Evolutionary conservation across 2,888 invertebrate species (phyloP), one percentile per base, ranked within the genome.

Genomic region (Mimumesa dahlbomi): DNA sequence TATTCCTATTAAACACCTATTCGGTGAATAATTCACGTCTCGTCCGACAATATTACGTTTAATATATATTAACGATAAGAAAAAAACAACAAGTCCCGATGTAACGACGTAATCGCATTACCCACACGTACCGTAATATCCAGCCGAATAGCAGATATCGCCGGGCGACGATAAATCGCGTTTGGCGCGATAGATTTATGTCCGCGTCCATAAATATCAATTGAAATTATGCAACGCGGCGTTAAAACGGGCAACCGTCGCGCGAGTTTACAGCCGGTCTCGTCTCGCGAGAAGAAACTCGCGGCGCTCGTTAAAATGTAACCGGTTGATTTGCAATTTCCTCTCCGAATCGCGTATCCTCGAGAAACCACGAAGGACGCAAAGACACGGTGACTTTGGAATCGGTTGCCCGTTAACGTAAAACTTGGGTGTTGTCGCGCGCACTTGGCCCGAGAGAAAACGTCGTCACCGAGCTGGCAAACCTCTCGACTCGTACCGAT

Each of bases 251-350:
- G 21, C 21, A 11, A 62, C 13, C 25, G 54, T 43, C 46, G 40
- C 22, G 38, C 5, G 48, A 14, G 31, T 45, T 36, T 29, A 36
- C 53, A 54, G 48, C 54, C 13, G 16, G 0, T 31, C 43, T 38
- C n/a, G n/a, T n/a, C n/a, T n/a, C n/a, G n/a, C n/a, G n/a, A n/a
- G 22, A 36, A 43, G 46, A 22, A 65, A 42, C 14, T 49, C 3
- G 21, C n/a, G 18, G 7, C 6, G 56, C 62, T 62, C 62, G 67
- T 67, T 67, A 64, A 53, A 54, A 49, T 13, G 11, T 29, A 11
- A 18, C 43, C 34, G 43, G 25, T 21, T 45, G 49, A 69, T 65
- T 69, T 65, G 65, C 65, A 49, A 69, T 69, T 69, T 65, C 65
- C 58, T 53, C 48, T 25, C 36, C 7, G 56, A 13, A 21, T 40